Conservation (phyloP, 2,797 vertebrate species). For the Sebastes alutus region DNA sequence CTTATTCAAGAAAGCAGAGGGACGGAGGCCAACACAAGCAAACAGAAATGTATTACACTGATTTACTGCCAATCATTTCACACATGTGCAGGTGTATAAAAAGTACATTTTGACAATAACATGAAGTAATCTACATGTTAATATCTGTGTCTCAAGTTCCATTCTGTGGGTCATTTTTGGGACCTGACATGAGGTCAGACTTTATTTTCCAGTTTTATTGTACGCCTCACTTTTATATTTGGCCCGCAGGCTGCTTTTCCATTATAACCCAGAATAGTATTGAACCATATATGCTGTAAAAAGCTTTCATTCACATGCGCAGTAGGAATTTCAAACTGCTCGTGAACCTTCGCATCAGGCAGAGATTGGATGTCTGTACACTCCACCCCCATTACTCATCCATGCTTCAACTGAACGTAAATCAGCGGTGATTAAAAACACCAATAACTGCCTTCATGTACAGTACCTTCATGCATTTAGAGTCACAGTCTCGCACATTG, state of each 20-base stretch:
- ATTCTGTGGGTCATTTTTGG: conserved; percentile 66
- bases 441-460: background rate
- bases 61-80: conserved; percentile 80
- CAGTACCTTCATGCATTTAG: background rate
- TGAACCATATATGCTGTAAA: conserved; percentile 59
- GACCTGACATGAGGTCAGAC: conserved; percentile 62
- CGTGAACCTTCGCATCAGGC: conserved; percentile 26
- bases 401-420: background rate
- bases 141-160: conserved; percentile 61
- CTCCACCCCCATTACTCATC: background rate
- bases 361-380: background rate
- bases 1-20: conserved; percentile 73
- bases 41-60: conserved; percentile 76
- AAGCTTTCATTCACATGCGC: conserved; percentile 35
- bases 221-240: conserved; percentile 59
- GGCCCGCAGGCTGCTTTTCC: conserved; percentile 68
- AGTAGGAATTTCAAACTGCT: conserved; percentile 40
- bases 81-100: conserved; percentile 80
- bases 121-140: conserved; percentile 75
- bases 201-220: conserved; percentile 77
- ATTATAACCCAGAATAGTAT: conserved; percentile 53
- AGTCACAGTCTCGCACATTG: background rate
- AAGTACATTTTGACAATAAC: conserved; percentile 69
- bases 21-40: conserved; percentile 80
- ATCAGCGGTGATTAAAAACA: conserved; percentile 1